phyloP scores from a whole-genome alignment of 1,140 invertebrate species.

The Agraylea sexmaculata region DNA sequence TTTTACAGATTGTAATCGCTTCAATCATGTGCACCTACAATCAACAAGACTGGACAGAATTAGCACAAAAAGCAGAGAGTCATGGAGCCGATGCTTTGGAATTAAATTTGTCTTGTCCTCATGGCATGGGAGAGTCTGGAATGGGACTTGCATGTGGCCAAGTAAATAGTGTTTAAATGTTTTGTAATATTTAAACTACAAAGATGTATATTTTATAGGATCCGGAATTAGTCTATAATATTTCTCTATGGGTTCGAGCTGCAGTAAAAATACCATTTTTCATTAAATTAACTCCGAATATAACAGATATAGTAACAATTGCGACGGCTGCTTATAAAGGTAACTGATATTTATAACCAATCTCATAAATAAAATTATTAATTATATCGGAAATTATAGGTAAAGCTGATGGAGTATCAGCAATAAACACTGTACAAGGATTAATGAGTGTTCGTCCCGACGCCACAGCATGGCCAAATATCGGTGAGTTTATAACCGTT shows the following conservation, averaged over 20 bases:
- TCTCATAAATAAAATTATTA: neutral
- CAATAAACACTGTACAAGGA: constrained; percentile 92
- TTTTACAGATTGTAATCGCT: constrained; percentile 77
- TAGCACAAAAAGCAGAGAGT: constrained; percentile 67
- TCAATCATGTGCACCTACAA: constrained; percentile 94
- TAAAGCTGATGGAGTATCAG: constrained; percentile 86
- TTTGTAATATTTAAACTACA: constrained; percentile 2
- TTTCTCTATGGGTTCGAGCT: constrained; percentile 79
- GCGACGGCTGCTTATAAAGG: constrained; percentile 85
- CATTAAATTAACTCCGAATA: constrained; percentile 95
- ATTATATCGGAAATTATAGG: constrained; percentile 38
- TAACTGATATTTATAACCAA: constrained; percentile 23
- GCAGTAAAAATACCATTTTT: constrained; percentile 94
- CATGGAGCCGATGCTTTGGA: constrained; percentile 91
- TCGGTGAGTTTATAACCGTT: constrained; percentile 55
- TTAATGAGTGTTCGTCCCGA: constrained; percentile 78
- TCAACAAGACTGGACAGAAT: constrained; percentile 76
- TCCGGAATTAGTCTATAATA: constrained; percentile 74
- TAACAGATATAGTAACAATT: constrained; percentile 84
- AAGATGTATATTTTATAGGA: constrained; percentile 43
- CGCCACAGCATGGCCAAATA: constrained; percentile 79
- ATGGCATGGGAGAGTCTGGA: constrained; percentile 95
- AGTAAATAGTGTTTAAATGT: constrained; percentile 34
- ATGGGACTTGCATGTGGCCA: constrained; percentile 98
- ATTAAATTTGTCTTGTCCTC: constrained; percentile 93